Evolutionary conservation across 2,797 vertebrate genomes (phyloP).

Genomic region (Discoglossus pictus): DNA sequence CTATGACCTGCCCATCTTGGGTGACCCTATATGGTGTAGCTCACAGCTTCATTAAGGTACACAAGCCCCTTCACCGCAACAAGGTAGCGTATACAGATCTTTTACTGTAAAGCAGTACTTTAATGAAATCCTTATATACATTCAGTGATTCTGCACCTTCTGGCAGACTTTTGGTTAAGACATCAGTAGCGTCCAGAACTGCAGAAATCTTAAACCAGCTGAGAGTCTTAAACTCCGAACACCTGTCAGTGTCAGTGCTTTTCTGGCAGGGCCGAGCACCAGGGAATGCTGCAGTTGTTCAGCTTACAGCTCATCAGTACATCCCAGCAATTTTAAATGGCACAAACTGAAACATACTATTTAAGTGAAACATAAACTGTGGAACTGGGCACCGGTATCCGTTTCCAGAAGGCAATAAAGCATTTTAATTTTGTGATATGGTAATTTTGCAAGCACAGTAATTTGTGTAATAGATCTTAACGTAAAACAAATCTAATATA

Average conservation of each 20-base stretch:
- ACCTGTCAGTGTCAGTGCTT: conserved; percentile 12
- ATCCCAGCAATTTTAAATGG: conserved; percentile 40
- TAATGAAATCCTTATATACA: not conserved
- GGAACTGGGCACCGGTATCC: conserved; percentile 13
- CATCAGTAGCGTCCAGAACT: not conserved
- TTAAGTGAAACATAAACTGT: conserved; percentile 28
- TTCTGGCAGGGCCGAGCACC: not conserved
- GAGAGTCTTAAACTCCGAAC: conserved; percentile 37
- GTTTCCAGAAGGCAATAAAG: conserved; percentile 12
- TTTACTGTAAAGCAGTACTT: too few relatives aligned
- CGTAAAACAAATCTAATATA: too few relatives aligned
- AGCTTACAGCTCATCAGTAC: conserved; percentile 31
- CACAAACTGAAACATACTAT: conserved; percentile 27
- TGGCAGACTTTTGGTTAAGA: conserved; percentile 7
- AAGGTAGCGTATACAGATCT: too few relatives aligned
- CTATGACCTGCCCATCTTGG: too few relatives aligned
- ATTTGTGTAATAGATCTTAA: too few relatives aligned
- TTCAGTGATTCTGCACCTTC: not conserved
- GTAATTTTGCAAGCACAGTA: conserved; percentile 10
- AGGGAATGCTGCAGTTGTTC: conserved; percentile 31
- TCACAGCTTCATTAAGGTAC: too few relatives aligned
- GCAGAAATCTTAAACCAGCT: conserved; percentile 31
- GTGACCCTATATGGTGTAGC: too few relatives aligned
- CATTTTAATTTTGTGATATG: conserved; percentile 15
- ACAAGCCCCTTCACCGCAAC: too few relatives aligned